Percentiles rank a stretch among this genome's conserved stretches.
phyloP scores from a whole-genome alignment of 1,140 invertebrate genomes.

The Drosophila kikkawai region DNA sequence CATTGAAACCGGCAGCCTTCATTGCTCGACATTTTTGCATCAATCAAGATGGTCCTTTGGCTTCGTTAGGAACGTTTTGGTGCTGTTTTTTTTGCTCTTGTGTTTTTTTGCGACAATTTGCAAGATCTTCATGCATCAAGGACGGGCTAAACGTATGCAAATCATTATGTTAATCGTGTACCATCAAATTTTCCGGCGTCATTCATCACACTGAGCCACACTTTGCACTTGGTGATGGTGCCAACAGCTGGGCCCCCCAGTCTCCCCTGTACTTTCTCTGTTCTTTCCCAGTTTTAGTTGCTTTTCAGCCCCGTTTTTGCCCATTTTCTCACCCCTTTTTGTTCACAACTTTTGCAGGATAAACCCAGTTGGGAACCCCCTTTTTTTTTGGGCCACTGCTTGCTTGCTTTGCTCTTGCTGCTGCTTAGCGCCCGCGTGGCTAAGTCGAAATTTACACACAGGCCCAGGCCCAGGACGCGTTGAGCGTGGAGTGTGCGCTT shows the following conservation, averaged over 20 bases:
- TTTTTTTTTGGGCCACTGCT: constrained; percentile 39
- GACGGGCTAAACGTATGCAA: constrained; percentile 50
- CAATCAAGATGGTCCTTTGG: constrained; percentile 38
- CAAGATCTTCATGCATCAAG: constrained; percentile 40
- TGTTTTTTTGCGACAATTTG: constrained; percentile 24
- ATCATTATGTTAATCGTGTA: constrained; percentile 50
- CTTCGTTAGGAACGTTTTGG: constrained; percentile 20
- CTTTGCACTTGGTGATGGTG: constrained; percentile 11
- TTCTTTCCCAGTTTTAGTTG: constrained; percentile 1
- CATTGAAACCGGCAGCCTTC: constrained; percentile 2
- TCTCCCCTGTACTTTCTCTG: not conserved
- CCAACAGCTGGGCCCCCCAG: constrained; percentile 7
- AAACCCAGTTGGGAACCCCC: constrained; percentile 2
- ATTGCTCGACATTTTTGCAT: constrained; percentile 15
- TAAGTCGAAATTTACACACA: constrained; percentile 79
- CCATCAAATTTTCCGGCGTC: constrained; percentile 49
- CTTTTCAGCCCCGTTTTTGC: not conserved
- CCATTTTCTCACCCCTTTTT: constrained; percentile 1
- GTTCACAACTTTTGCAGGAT: not conserved
- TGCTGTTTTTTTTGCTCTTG: not conserved
- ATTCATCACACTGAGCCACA: constrained; percentile 49
- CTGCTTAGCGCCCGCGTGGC: constrained; percentile 62
- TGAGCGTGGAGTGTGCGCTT: constrained; percentile 47
- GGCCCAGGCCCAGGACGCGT: constrained; percentile 21
- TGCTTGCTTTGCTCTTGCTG: constrained; percentile 69